phyloP scores from a whole-genome alignment of 2,888 invertebrate genomes.

The Protonemura montana region DNA sequence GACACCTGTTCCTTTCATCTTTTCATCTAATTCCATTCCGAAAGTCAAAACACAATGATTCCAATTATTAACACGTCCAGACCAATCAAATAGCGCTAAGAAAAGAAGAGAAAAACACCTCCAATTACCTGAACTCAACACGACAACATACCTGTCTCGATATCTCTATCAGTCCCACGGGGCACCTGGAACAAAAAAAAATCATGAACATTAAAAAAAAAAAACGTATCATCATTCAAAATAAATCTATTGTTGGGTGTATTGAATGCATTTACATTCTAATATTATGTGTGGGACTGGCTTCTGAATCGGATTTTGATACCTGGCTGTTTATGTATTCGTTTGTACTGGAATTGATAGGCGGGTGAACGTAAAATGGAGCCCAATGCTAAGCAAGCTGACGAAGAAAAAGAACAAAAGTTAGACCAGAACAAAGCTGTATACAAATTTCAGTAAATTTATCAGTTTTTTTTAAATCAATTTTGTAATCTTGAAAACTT shows the following conservation, averaged over 20 bases:
- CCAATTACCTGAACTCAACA: not conserved
- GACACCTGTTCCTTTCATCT: not conserved
- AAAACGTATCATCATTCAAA: not conserved
- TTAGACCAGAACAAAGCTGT: not conserved
- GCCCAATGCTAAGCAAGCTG: not conserved
- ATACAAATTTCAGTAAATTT: too few species aligned
- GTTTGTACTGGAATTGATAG: not conserved
- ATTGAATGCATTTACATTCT: not conserved
- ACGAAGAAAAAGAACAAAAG: not conserved
- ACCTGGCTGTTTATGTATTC: not conserved
- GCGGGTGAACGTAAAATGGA: not conserved
- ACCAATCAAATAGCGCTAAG: not conserved
- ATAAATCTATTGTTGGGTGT: not conserved
- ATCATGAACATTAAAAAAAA: not conserved
- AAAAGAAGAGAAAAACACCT: not conserved
- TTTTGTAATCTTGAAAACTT: too few species aligned
- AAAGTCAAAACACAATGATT: not conserved
- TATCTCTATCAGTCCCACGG: not conserved
- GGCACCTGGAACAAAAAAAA: not conserved
- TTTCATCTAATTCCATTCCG: slow-evolving; percentile 7
- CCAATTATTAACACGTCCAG: not conserved
- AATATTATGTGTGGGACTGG: not conserved
- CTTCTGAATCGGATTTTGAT: not conserved
- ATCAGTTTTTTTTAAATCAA: too few species aligned
- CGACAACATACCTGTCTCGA: not conserved